Evolutionary conservation across 1,140 invertebrate genomes (phyloP).

Genomic region (Temnothorax nylanderi): DNA sequence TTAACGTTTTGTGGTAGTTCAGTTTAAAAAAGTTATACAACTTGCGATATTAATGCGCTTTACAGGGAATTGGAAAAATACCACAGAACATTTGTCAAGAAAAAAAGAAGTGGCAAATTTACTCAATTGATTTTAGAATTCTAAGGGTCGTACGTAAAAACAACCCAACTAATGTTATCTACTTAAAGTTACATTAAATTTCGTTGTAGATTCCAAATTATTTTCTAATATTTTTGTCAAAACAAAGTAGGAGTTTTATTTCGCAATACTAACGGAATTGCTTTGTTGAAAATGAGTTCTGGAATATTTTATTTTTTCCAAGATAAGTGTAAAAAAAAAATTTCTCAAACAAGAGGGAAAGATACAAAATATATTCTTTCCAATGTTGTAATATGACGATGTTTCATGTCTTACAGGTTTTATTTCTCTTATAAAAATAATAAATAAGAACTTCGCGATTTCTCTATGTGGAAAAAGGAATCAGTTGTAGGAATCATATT

Average conservation of each 20-base stretch:
- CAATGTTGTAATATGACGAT: background rate
- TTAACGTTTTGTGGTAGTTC: background rate
- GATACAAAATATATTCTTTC: background rate
- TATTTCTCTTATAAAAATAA: constrained; percentile 5
- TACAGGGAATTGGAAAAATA: background rate
- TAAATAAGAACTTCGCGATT: background rate
- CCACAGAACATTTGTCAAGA: background rate
- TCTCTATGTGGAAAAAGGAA: background rate
- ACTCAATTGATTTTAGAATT: constrained; percentile 7
- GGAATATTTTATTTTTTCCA: background rate
- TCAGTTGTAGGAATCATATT: background rate
- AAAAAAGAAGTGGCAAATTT: constrained; percentile 8
- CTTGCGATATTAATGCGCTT: background rate
- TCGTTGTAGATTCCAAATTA: background rate
- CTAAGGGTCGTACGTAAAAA: background rate
- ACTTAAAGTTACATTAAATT: constrained; percentile 31
- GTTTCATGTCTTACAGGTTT: background rate
- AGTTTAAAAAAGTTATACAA: background rate
- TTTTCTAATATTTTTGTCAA: background rate
- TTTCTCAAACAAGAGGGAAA: background rate
- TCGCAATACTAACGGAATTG: background rate
- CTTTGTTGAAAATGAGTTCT: background rate
- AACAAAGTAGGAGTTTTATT: background rate
- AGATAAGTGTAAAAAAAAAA: background rate
- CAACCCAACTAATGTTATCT: constrained; percentile 15